Conservation (phyloP, 2,888 invertebrate species). For the Andrena praecox region DNA sequence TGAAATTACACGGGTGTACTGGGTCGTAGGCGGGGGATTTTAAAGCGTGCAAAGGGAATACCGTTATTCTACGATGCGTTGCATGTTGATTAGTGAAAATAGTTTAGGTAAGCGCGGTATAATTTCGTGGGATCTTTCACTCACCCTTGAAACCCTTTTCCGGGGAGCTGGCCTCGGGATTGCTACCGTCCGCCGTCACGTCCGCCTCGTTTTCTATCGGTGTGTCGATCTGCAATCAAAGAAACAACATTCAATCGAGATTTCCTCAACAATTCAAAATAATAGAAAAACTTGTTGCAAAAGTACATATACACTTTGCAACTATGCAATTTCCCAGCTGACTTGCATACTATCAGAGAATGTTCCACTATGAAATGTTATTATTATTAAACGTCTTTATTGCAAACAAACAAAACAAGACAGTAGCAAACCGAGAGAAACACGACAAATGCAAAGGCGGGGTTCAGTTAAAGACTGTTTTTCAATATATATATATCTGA, state of each 20-base stretch:
- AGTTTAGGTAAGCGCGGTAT: conserved; percentile 10
- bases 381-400: no score
- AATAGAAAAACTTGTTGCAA: no score
- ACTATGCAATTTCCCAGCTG: no score
- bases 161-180: conserved; percentile 78
- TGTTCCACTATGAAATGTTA: neutral
- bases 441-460: no score
- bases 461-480: no score
- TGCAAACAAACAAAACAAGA: no score
- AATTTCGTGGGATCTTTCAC: conserved; percentile 47
- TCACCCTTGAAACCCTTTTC: conserved; percentile 84
- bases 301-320: neutral
- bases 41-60: neutral
- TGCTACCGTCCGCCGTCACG: conserved; percentile 77
- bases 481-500: neutral
- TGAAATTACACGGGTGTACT: neutral
- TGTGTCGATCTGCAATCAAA: conserved; percentile 80
- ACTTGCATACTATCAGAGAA: neutral
- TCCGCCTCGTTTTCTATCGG: conserved; percentile 80
- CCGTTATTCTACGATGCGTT: neutral
- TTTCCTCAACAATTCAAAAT: neutral
- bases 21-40: neutral
- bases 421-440: no score
- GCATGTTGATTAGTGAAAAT: conserved; percentile 19
- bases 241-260: conserved; percentile 15